Evolutionary conservation across 2,797 vertebrate genomes (phyloP).

Genomic region (Linurgus olivaceus): DNA sequence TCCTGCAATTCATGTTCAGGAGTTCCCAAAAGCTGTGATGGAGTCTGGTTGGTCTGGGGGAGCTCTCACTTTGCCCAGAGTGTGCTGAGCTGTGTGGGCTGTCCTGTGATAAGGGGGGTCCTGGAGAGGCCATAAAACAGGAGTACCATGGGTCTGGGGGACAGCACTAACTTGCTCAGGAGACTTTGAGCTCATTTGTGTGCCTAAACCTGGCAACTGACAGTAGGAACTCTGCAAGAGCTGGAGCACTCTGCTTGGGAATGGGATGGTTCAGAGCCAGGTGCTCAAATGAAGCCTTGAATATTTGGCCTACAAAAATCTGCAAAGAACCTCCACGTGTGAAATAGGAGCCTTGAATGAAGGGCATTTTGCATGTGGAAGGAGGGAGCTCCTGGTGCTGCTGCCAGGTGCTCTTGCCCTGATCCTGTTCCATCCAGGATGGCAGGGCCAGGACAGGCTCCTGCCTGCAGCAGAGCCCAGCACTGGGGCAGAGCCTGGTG

Average conservation of each 20-base stretch:
- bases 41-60: not conserved
- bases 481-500: rapidly evolving
- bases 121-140: not conserved
- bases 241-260: not conserved
- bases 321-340: rapidly evolving
- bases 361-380: not conserved
- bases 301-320: not conserved
- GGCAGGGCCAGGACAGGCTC: not conserved
- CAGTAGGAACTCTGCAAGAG: not conserved
- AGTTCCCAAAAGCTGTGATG: not conserved
- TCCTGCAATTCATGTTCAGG: not conserved
- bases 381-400: not conserved
- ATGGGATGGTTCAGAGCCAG: not conserved
- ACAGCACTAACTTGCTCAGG: not conserved
- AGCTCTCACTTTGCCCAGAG: not conserved
- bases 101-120: too few species aligned
- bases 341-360: not conserved
- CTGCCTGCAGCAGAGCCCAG: not conserved
- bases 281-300: not conserved
- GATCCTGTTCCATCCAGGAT: not conserved
- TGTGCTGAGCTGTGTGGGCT: rapidly evolving
- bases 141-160: rapidly evolving
- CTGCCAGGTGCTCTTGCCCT: not conserved
- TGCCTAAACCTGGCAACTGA: not conserved
- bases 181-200: not conserved